Percentiles rank a stretch among this genome's conserved stretches.
Evolutionary conservation across 2,888 invertebrate species (phyloP).

Genomic region (Pyrrhia umbra): DNA sequence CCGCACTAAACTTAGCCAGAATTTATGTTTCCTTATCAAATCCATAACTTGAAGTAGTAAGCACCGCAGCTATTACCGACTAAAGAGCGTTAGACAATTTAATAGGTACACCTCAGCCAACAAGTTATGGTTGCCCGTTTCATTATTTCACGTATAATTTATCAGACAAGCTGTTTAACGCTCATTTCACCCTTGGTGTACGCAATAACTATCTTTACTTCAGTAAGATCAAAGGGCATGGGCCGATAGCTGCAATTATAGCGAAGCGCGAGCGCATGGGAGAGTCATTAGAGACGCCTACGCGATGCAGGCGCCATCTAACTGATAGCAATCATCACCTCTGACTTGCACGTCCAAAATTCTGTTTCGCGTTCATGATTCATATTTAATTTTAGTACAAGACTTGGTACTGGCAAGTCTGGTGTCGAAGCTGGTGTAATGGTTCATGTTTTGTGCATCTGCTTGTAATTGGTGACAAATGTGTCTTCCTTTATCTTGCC

Average conservation of each 20-base stretch:
- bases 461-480: constrained; percentile 31
- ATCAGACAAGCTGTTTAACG: constrained; percentile 86
- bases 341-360: constrained; percentile 78
- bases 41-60: constrained; percentile 62
- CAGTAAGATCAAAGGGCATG: constrained; percentile 87
- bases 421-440: constrained; percentile 26
- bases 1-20: constrained; percentile 46
- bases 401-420: constrained; percentile 39
- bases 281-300: constrained; percentile 82
- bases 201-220: constrained; percentile 88
- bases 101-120: constrained; percentile 74
- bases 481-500: neutral
- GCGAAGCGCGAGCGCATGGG: constrained; percentile 82
- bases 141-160: constrained; percentile 86
- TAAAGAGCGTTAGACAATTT: constrained; percentile 74
- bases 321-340: constrained; percentile 86
- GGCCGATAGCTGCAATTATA: constrained; percentile 87
- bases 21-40: constrained; percentile 65
- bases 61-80: constrained; percentile 61
- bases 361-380: constrained; percentile 58
- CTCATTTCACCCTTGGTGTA: constrained; percentile 86
- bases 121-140: constrained; percentile 73
- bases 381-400: constrained; percentile 62
- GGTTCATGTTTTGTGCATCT: constrained; percentile 31
- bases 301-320: constrained; percentile 75